These are phyloP conservation scores for Potorous gilbertii DNA, from an alignment of 2,797 vertebrate species.

Conservation along the genomic window DNA sequence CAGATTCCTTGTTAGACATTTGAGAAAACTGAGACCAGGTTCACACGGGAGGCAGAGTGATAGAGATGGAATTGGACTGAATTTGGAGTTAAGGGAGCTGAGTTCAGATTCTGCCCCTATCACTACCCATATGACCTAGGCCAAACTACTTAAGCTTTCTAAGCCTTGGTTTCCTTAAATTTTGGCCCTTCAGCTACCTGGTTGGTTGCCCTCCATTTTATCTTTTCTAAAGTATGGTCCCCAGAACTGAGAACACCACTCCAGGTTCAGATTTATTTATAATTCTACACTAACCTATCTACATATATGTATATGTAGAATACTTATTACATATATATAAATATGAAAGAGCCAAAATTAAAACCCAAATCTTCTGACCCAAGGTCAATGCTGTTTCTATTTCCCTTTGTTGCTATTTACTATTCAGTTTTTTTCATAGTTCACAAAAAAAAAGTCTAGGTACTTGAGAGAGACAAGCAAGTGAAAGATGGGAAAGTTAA, in stretches of 20 bases:
- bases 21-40: not conserved
- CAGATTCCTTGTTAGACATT: not conserved
- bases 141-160: not conserved
- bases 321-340: not conserved
- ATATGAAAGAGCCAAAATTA: not conserved
- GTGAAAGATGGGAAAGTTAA: not conserved
- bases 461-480: slow-evolving; percentile 6
- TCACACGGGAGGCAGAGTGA: not conserved
- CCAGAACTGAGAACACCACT: not conserved
- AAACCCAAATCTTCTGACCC: not conserved
- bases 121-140: not conserved
- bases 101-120: not conserved
- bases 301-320: not conserved
- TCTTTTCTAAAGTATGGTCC: not conserved
- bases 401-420: not conserved
- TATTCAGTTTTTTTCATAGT: not conserved
- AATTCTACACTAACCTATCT: not conserved
- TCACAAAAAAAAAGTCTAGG: not conserved
- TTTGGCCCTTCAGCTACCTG: not conserved
- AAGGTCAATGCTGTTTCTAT: not conserved
- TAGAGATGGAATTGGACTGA: not conserved
- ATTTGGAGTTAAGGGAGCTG: not conserved
- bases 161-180: not conserved
- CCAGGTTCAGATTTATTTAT: not conserved
- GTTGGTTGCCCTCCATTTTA: not conserved